phyloP scores from a whole-genome alignment of 2,797 vertebrate species.

The Sorex maritimensis region DNA sequence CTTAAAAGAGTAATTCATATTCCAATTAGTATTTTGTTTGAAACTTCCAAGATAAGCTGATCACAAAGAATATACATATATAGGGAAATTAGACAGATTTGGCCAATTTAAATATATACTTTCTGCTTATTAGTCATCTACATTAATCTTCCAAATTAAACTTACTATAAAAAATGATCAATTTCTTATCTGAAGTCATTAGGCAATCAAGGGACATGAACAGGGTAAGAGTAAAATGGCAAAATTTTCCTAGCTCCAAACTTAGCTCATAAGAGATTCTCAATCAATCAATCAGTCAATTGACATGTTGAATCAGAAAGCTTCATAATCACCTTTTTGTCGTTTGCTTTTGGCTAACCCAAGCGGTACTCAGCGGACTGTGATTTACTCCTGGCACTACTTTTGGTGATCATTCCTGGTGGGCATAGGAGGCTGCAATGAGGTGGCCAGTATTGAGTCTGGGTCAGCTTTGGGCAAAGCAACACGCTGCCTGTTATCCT shows the following conservation, averaged over 20 bases:
- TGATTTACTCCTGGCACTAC: too few relatives aligned
- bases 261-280: background rate
- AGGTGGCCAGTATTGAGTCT: too few relatives aligned
- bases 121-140: slow-evolving; percentile 55
- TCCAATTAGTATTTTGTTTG: slow-evolving; percentile 66
- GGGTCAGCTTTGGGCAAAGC: background rate
- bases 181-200: slow-evolving; percentile 59
- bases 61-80: background rate
- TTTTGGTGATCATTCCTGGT: too few relatives aligned
- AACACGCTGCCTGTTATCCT: too few relatives aligned
- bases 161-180: slow-evolving; percentile 31
- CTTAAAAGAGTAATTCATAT: slow-evolving; percentile 46
- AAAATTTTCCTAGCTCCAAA: background rate
- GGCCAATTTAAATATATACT: slow-evolving; percentile 55
- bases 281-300: background rate
- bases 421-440: too few relatives aligned
- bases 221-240: slow-evolving; percentile 1
- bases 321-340: too few relatives aligned
- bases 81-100: background rate
- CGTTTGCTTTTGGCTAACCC: too few relatives aligned
- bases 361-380: too few relatives aligned
- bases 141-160: slow-evolving; percentile 9
- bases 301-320: too few relatives aligned
- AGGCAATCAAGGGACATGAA: background rate
- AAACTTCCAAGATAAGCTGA: slow-evolving; percentile 25